Base-by-base conservation (phyloP, 1,140 invertebrate genomes). In the Pollicipes pollicipes region DNA sequence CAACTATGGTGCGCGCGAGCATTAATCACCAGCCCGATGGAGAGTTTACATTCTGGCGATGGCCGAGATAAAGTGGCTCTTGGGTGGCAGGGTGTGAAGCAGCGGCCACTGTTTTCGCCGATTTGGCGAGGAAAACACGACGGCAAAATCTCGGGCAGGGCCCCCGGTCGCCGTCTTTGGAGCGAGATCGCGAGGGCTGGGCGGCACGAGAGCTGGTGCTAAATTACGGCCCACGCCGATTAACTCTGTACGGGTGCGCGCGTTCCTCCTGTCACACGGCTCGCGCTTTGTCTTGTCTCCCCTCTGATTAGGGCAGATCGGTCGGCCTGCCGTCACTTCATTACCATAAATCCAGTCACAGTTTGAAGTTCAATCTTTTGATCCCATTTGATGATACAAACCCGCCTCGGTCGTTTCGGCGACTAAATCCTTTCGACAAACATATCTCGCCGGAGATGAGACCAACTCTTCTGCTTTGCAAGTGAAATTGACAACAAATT, bases 341-440 rank as follows among this genome's bases (percentile, higher is more conserved):
- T 58, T 58, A 58, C 45, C 45, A 58, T 58, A 58, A 58, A 58
- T 58, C 45, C 45, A 21, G 45, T 58, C 10, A 58, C 45, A 58
- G 45, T 58, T 58, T 58, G 45, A 58, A 58, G 45, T 58, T 58
- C 45, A 58, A 58, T 58, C 45, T 58, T 58, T 58, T 58, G 45
- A 58, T 58, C 45, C 45, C 45, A 58, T 58, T 58, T 58, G 24
- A 58, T 58, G 45, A 58, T 58, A 58, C 45, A 58, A 58, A 58
- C 45, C 45, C 45, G 45, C 45, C 45, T 58, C 45, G 10, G 13
- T 58, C 45, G 45, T 58, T 58, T 58, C 45, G 6, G 45, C 13
- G 45, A 58, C 45, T 58, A 58, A 58, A 58, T 58, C 45, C 24
- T 58, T 58, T 58, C 45, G 24, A 58, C 45, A 58, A 58, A 58